phyloP scores from a whole-genome alignment of 2,113 vertebrate species.

The Hemibagrus wyckioides region DNA sequence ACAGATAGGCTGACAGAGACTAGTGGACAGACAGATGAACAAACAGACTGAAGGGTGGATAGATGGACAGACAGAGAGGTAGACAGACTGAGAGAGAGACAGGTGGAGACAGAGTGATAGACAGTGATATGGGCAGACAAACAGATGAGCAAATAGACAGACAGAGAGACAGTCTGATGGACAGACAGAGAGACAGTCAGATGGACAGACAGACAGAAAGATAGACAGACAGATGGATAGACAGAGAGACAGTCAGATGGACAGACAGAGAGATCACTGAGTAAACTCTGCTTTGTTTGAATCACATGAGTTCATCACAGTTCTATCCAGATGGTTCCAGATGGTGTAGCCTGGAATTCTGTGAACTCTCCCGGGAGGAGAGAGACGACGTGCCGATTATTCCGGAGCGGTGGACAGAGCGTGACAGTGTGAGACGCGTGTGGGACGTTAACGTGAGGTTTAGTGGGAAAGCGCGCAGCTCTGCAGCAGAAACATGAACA shows the following conservation, averaged over 20 bases:
- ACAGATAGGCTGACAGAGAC: not conserved
- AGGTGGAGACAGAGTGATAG: not conserved
- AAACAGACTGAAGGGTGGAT: rapidly evolving
- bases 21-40: not conserved
- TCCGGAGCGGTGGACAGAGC: not conserved
- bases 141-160: not conserved
- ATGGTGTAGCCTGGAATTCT: not conserved
- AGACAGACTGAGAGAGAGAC: not conserved
- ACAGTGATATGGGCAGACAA: not conserved
- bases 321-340: not conserved
- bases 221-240: not conserved
- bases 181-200: not conserved
- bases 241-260: not conserved
- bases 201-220: not conserved
- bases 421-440: not conserved
- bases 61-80: not conserved
- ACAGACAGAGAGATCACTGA: not conserved
- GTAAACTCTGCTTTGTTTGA: not conserved
- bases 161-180: not conserved
- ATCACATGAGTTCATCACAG: not conserved
- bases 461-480: not conserved
- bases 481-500: not conserved
- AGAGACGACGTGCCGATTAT: not conserved
- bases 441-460: not conserved
- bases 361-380: not conserved